Evolutionary conservation across 2,113 vertebrate genomes (phyloP).

Genomic region (Abramis brama): DNA sequence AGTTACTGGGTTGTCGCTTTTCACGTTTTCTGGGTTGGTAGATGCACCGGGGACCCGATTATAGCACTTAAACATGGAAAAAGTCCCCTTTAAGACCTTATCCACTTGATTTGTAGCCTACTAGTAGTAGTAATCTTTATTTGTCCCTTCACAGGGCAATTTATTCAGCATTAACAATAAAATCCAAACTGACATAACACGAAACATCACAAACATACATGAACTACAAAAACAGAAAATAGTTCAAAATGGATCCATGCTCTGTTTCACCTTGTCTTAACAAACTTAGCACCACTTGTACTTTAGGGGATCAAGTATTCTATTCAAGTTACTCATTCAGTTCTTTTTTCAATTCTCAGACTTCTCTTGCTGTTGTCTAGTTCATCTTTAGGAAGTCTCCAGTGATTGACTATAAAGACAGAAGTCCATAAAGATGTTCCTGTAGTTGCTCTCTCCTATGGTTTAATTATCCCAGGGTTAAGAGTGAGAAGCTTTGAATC

Average conservation of each 20-base stretch:
- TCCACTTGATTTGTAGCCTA: not conserved
- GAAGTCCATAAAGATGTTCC: not conserved
- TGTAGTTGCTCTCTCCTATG: not conserved
- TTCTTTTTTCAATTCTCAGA: not conserved
- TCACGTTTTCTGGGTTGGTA: no score
- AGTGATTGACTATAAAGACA: not conserved
- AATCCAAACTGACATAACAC: not conserved
- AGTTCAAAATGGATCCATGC: no score
- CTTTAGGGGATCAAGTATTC: not conserved
- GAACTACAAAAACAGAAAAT: not conserved
- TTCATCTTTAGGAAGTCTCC: slow-evolving; percentile 1
- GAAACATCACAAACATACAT: not conserved
- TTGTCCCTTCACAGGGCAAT: not conserved
- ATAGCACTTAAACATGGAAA: no score
- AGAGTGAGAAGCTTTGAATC: not conserved
- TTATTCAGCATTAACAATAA: not conserved
- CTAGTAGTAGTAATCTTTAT: not conserved
- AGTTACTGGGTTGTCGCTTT: no score
- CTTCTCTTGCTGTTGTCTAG: not conserved
- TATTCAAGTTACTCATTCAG: not conserved
- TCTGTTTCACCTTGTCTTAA: no score
- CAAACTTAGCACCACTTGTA: not conserved
- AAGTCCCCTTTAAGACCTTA: not conserved
- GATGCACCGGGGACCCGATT: no score
- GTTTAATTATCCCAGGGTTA: not conserved